Evolutionary conservation across 2,113 vertebrate species (phyloP).

Genomic region (human (Homo sapiens)): GRCh38 chr1:200974501-200975000

Average conservation of each 20-base stretch:
- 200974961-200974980: not conserved
- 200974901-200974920: conserved; percentile 96
- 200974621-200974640: not conserved
- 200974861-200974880: conserved; percentile 94
- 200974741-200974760: conserved; percentile 98
- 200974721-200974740: conserved; percentile 95
- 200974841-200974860: conserved; percentile 95
- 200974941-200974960: not conserved
- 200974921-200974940: not conserved
- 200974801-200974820: conserved; percentile 98
- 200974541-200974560: not conserved
- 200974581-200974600: not conserved
- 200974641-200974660: not conserved
- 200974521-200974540: not conserved
- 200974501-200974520: not conserved
- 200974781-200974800: conserved; percentile 95
- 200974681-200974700: fast-evolving
- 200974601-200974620: not conserved
- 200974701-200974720: conserved; percentile 90
- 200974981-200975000: fast-evolving
- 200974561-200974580: not conserved
- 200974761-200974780: conserved; percentile 96
- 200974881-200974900: conserved; percentile 99
- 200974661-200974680: not conserved
- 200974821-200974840: conserved; percentile 93